Percentiles rank a stretch among this genome's conserved stretches.
phyloP scores from a whole-genome alignment of 1,140 invertebrate species.

The Dendroctonus valens region DNA sequence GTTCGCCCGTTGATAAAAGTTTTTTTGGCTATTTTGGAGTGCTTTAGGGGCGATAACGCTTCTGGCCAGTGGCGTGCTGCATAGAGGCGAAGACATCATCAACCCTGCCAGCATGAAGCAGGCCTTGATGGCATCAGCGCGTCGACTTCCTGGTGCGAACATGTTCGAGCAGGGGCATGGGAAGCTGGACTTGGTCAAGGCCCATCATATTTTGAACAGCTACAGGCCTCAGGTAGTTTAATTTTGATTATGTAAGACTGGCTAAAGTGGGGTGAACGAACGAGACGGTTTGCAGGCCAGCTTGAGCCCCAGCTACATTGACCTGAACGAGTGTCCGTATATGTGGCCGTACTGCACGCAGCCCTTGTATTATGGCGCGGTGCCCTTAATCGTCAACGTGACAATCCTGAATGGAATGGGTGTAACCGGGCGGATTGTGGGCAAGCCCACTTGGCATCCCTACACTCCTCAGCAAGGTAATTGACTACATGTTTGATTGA shows the following conservation, averaged over 20 bases:
- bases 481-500: conserved; percentile 40
- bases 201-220: conserved; percentile 75
- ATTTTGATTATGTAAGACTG: too few relatives aligned
- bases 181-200: conserved; percentile 84
- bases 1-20: neutral
- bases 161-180: conserved; percentile 98
- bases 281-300: conserved; percentile 43
- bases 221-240: conserved; percentile 79
- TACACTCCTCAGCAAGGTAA: conserved; percentile 81
- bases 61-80: conserved; percentile 70
- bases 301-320: conserved; percentile 77
- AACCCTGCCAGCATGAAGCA: conserved; percentile 96
- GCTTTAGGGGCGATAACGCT: conserved; percentile 77
- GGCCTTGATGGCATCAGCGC: conserved; percentile 84
- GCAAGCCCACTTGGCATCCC: conserved; percentile 83
- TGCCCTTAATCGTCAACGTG: conserved; percentile 90
- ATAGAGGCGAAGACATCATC: conserved; percentile 60
- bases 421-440: conserved; percentile 75
- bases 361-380: conserved; percentile 82
- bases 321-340: conserved; percentile 91
- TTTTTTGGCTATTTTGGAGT: neutral
- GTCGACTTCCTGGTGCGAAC: conserved; percentile 78
- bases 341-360: conserved; percentile 99
- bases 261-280: too few relatives aligned
- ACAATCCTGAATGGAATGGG: conserved; percentile 87